Percentiles rank a stretch among this genome's conserved stretches.
phyloP scores from a whole-genome alignment of 2,113 vertebrate genomes.

The Emydura subglobosa region DNA sequence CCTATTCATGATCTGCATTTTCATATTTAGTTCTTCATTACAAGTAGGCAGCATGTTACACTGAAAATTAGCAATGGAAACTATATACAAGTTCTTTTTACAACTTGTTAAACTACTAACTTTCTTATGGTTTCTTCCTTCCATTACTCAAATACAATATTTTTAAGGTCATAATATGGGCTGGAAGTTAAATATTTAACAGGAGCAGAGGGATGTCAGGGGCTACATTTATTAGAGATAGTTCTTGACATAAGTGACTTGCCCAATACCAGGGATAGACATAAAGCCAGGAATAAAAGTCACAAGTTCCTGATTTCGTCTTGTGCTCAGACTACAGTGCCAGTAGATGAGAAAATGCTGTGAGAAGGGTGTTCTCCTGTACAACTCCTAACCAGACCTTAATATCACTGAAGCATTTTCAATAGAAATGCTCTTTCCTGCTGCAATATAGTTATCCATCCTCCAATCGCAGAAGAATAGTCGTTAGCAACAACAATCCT shows the following conservation, averaged over 20 bases:
- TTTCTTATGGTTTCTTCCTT: neutral
- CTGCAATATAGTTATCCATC: rapidly evolving
- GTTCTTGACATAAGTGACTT: neutral
- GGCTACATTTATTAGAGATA: neutral
- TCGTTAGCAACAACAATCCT: neutral
- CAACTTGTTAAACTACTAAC: neutral
- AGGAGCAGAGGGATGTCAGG: neutral
- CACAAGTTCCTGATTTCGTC: neutral
- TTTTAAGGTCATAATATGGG: neutral
- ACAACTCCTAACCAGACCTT: rapidly evolving
- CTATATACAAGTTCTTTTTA: rapidly evolving
- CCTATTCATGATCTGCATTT: neutral
- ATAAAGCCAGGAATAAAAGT: neutral
- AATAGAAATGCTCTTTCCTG: neutral
- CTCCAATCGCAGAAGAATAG: rapidly evolving
- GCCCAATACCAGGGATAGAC: neutral
- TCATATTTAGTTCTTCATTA: neutral
- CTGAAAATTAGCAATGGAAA: neutral
- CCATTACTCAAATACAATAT: neutral
- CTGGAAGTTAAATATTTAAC: neutral
- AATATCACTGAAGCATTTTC: rapidly evolving
- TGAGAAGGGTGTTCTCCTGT: rapidly evolving
- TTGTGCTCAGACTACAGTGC: neutral
- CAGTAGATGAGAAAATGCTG: neutral
- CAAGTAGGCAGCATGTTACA: neutral